Percentiles rank a stretch among this genome's conserved stretches.
Conservation (phyloP, 2,113 vertebrate species). For the Sclerurus mexicanus region DNA sequence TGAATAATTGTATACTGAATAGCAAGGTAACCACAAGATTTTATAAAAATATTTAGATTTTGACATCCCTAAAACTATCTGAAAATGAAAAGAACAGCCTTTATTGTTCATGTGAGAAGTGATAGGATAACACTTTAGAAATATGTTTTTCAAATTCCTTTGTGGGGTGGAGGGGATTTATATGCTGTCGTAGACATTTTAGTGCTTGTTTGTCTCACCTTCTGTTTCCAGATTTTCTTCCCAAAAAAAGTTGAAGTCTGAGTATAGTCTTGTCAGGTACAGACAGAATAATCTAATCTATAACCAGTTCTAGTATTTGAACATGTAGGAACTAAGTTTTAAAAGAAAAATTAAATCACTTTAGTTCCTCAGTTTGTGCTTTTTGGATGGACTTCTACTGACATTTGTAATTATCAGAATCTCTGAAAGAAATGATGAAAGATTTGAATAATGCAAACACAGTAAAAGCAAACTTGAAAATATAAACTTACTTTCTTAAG, state of each 20-base stretch:
- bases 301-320: background rate
- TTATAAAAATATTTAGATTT: background rate
- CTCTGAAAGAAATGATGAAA: background rate
- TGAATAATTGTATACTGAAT: background rate
- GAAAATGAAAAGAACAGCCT: background rate
- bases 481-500: background rate
- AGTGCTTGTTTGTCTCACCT: background rate
- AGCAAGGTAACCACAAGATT: background rate
- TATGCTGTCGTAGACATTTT: background rate
- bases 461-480: background rate
- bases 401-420: background rate
- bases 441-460: background rate
- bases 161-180: accelerated
- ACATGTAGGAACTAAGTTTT: background rate
- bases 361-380: background rate
- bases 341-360: background rate
- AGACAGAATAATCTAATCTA: background rate
- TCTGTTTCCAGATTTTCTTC: background rate
- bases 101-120: background rate
- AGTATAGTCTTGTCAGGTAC: background rate
- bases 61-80: background rate
- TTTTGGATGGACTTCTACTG: background rate
- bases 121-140: background rate
- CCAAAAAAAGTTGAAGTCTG: background rate
- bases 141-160: background rate